Conservation (phyloP, 2,888 invertebrate genomes). For the Euphydryas editha region DNA sequence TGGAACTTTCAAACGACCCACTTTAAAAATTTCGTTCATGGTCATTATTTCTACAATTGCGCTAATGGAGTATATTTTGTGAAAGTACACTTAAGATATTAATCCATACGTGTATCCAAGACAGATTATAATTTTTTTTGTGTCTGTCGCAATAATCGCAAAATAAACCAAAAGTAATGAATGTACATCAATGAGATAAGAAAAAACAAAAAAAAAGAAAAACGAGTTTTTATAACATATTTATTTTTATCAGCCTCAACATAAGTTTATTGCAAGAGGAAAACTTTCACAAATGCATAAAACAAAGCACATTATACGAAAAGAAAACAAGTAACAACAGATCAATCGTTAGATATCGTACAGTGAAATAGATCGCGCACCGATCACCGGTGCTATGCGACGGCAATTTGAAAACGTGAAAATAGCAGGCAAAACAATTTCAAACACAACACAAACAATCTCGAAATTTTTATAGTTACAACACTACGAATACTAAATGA, state of each 20-base stretch:
- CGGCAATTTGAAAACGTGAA: constrained; percentile 20
- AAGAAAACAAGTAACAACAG: constrained; percentile 78
- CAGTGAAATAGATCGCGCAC: constrained; percentile 55
- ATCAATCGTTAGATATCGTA: constrained; percentile 57
- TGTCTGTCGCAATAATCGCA: neutral
- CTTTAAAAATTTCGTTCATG: constrained; percentile 25
- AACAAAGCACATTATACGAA: constrained; percentile 64
- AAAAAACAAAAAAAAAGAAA: constrained; percentile 13
- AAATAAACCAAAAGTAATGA: neutral
- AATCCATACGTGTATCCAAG: constrained; percentile 9
- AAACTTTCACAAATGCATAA: constrained; percentile 62
- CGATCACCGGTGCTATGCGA: constrained; percentile 55
- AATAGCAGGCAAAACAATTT: constrained; percentile 25
- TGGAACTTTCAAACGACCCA: constrained; percentile 30
- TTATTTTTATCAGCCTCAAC: constrained; percentile 79
- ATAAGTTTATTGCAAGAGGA: constrained; percentile 59
- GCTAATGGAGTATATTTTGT: constrained; percentile 23
- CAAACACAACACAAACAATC: constrained; percentile 29
- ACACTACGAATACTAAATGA: constrained; percentile 79
- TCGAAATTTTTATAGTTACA: constrained; percentile 42
- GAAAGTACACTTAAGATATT: constrained; percentile 20
- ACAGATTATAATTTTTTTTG: constrained; percentile 5
- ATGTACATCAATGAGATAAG: neutral
- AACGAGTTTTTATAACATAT: constrained; percentile 59
- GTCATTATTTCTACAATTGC: constrained; percentile 31